phyloP scores from a whole-genome alignment of 1,140 invertebrate species.

The Popillia japonica region DNA sequence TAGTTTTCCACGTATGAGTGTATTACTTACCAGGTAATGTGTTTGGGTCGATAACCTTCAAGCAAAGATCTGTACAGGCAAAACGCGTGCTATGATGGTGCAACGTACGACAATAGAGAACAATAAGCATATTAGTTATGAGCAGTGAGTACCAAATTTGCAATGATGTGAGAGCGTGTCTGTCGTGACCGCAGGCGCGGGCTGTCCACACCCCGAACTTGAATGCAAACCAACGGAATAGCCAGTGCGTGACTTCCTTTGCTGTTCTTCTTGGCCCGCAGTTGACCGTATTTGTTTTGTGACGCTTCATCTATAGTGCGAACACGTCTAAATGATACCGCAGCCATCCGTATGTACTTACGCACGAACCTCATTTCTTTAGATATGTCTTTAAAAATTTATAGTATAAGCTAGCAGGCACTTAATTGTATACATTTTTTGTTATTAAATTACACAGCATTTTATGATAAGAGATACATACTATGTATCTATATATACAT shows the following conservation, averaged over 20 bases:
- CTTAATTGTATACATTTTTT: too few species aligned
- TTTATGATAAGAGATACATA: too few species aligned
- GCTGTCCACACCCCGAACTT: slow-evolving; percentile 26
- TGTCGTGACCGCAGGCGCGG: slow-evolving; percentile 39
- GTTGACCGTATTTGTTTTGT: slow-evolving; percentile 33
- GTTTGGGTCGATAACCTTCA: slow-evolving; percentile 30
- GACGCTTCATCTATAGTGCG: slow-evolving; percentile 31
- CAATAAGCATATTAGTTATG: slow-evolving; percentile 45
- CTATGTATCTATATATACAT: not conserved
- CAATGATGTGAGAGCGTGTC: slow-evolving; percentile 42
- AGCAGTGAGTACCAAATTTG: slow-evolving; percentile 42
- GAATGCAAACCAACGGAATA: slow-evolving; percentile 26
- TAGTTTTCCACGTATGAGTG: not conserved
- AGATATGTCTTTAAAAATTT: slow-evolving; percentile 9
- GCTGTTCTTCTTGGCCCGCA: slow-evolving; percentile 29
- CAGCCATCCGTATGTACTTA: not conserved
- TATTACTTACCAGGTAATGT: slow-evolving; percentile 1
- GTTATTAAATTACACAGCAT: too few species aligned
- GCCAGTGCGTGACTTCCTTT: slow-evolving; percentile 41
- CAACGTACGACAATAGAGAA: slow-evolving; percentile 37
- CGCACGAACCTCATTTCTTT: not conserved
- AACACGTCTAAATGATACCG: slow-evolving; percentile 31
- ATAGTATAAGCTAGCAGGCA: not conserved
- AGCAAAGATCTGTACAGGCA: slow-evolving; percentile 5
- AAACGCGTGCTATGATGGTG: slow-evolving; percentile 26